Evolutionary conservation across 2,797 vertebrate genomes (phyloP).

Genomic region (Coracias cyanogaster): DNA sequence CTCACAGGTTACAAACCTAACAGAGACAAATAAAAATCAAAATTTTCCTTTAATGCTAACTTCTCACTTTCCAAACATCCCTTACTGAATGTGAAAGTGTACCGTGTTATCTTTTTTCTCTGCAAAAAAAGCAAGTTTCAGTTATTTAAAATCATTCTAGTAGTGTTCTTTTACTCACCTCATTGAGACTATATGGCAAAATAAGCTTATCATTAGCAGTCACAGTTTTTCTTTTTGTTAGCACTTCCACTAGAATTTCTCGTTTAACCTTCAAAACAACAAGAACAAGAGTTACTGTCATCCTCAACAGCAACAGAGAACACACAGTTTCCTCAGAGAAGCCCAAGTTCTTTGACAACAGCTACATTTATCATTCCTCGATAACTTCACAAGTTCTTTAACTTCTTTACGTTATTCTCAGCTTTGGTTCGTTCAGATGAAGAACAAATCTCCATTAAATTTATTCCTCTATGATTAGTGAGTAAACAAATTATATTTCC

Average conservation of each 20-base stretch:
- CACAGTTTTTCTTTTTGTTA: slow-evolving; percentile 91
- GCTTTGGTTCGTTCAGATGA: not conserved
- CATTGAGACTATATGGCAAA: slow-evolving; percentile 87
- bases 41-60: not conserved
- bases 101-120: not conserved
- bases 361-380: not conserved
- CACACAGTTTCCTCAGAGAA: not conserved
- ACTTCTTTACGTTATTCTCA: not conserved
- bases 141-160: not conserved
- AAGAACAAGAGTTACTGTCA: not conserved
- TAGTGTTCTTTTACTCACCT: slow-evolving; percentile 76
- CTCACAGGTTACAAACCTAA: not conserved
- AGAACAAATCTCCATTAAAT: not conserved
- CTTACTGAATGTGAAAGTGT: not conserved
- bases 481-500: not conserved
- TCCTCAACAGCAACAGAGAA: not conserved
- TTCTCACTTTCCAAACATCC: not conserved
- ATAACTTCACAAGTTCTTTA: not conserved
- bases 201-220: slow-evolving; percentile 83
- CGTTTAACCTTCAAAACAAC: slow-evolving; percentile 85
- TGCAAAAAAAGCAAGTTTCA: not conserved
- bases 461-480: not conserved
- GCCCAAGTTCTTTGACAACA: not conserved
- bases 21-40: not conserved
- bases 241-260: slow-evolving; percentile 87